A percentile compares a stretch with the other conserved stretches of the same genome.
Evolutionary conservation across 2,113 vertebrate species (phyloP).

Genomic region (Balaenoptera acutorostrata): DNA sequence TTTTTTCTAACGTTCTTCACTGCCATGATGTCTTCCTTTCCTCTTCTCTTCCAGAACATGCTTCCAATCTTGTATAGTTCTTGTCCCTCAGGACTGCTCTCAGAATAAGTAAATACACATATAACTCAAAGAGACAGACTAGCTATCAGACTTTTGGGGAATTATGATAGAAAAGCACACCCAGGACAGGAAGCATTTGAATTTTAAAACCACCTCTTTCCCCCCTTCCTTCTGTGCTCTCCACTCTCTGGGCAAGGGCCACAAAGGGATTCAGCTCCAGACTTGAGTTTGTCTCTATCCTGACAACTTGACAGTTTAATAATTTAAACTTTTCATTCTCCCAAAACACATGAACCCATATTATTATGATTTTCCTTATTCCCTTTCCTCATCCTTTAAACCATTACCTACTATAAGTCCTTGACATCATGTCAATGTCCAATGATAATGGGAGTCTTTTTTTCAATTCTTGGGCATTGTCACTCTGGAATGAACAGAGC

Average conservation of each 20-base stretch:
- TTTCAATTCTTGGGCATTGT: neutral
- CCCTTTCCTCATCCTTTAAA: constrained; percentile 49
- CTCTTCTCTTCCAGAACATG: neutral
- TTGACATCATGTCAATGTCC: constrained; percentile 23
- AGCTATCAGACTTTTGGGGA: constrained; percentile 25
- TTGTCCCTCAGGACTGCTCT: neutral
- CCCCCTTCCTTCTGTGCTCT: neutral
- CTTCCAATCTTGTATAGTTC: neutral
- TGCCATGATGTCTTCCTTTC: neutral
- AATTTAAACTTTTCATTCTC: constrained; percentile 77
- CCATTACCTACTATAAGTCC: neutral
- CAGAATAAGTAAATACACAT: constrained; percentile 40
- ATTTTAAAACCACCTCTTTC: constrained; percentile 51
- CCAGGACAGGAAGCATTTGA: constrained; percentile 54
- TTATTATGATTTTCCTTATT: constrained; percentile 60
- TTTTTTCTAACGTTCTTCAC: neutral
- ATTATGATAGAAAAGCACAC: constrained; percentile 43
- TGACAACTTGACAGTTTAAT: constrained; percentile 72
- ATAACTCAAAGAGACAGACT: constrained; percentile 39
- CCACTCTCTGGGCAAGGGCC: neutral
- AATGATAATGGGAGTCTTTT: constrained; percentile 32
- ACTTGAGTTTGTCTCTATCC: constrained; percentile 57
- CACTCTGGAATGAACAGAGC: neutral
- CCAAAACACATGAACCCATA: constrained; percentile 58
- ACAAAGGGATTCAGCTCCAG: constrained; percentile 52